Conservation (phyloP, 2,888 invertebrate genomes). For the Cartodere bifasciata region DNA sequence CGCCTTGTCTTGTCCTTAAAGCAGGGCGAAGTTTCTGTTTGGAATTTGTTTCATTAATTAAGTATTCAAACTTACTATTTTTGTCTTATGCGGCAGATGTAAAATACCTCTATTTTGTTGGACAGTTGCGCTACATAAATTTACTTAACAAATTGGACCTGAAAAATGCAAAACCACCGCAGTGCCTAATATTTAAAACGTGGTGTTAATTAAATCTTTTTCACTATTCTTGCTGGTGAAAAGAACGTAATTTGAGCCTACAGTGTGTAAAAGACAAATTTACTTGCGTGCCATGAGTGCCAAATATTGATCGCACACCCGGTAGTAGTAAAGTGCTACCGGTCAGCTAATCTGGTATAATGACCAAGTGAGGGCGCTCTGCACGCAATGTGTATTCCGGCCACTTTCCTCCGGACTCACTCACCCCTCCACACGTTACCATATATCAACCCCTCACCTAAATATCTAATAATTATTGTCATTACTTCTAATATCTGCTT, state of each 20-base stretch:
- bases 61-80: constrained; percentile 2
- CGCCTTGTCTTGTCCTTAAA: constrained; percentile 18
- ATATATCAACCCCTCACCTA: no score
- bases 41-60: constrained; percentile 5
- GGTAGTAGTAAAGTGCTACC: constrained; percentile 13
- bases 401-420: background rate
- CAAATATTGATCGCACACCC: constrained; percentile 12
- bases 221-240: no score
- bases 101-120: no score
- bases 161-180: no score
- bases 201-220: no score
- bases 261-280: no score
- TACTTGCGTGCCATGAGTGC: constrained; percentile 14
- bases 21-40: background rate
- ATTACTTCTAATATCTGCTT: background rate
- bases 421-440: no score
- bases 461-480: background rate
- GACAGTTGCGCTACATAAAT: no score
- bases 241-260: no score
- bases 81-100: no score
- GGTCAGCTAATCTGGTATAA: constrained; percentile 15
- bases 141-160: no score
- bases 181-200: no score
- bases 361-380: constrained; percentile 12
- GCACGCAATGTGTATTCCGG: constrained; percentile 10